Conservation (phyloP, 1,140 invertebrate species). For the Mizuhopecten yessoensis region DNA sequence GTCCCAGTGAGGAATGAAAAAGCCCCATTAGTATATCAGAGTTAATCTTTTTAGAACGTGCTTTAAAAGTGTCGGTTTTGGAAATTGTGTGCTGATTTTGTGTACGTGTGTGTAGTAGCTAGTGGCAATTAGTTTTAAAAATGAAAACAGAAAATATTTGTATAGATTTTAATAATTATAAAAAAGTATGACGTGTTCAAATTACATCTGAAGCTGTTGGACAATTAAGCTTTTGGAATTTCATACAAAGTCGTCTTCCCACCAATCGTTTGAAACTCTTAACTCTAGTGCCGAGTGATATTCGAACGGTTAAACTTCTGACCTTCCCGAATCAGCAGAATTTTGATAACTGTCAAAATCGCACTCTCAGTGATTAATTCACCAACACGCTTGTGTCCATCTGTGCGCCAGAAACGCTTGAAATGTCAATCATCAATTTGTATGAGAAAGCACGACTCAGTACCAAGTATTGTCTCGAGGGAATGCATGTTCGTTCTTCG, state of each 20-base stretch:
- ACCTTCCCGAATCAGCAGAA: background rate
- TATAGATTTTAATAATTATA: no score
- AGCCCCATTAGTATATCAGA: no score
- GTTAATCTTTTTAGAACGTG: no score
- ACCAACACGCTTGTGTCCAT: background rate
- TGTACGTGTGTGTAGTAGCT: no score
- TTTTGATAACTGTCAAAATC: conserved; percentile 28
- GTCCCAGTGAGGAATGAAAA: no score
- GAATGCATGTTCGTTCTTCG: background rate
- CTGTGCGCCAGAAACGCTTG: background rate
- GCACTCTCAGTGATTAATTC: background rate
- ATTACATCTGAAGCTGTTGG: no score
- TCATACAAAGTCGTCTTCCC: background rate
- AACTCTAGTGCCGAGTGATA: background rate
- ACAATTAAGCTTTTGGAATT: background rate
- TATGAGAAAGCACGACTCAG: background rate
- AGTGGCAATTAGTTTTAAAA: no score
- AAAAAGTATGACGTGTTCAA: no score
- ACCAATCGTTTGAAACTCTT: background rate
- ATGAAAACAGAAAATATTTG: no score
- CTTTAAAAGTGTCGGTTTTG: no score
- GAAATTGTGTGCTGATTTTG: no score
- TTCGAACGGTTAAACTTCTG: conserved; percentile 1
- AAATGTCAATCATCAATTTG: conserved; percentile 20
- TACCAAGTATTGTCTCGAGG: background rate